These are phyloP conservation scores for Nicator chloris DNA, from an alignment of 2,113 vertebrate species.

Conservation along the genomic window DNA sequence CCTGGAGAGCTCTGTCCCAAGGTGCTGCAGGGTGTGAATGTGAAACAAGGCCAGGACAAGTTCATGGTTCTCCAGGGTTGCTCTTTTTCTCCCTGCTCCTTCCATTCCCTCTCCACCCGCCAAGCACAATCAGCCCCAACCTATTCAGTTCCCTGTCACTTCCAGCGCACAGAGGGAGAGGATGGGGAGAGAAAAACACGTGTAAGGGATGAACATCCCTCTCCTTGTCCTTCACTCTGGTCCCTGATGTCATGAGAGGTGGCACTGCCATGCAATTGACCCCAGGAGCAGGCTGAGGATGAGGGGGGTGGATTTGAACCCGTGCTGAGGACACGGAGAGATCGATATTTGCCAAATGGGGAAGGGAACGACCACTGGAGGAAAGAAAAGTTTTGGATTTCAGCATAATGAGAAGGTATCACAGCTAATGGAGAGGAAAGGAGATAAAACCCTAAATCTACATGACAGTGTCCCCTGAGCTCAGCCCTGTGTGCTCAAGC, in stretches of 20 bases:
- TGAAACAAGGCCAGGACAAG: neutral
- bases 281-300: neutral
- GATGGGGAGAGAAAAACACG: neutral
- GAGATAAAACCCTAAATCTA: conserved; percentile 41
- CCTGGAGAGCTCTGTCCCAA: neutral
- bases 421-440: conserved; percentile 27
- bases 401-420: neutral
- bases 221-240: neutral
- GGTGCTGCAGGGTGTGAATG: neutral
- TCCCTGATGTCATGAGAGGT: neutral
- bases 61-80: neutral
- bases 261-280: neutral
- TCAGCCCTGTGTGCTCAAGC: conserved; percentile 37
- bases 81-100: neutral
- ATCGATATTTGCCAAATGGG: neutral
- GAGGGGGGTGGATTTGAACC: neutral
- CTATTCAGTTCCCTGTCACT: neutral
- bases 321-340: neutral
- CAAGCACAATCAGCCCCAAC: conserved; percentile 1
- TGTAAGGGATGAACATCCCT: neutral
- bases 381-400: neutral
- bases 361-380: neutral
- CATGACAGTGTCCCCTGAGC: conserved; percentile 47
- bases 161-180: neutral
- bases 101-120: neutral